Percentiles rank a stretch among this genome's conserved stretches.
Evolutionary conservation across 2,113 vertebrate species (phyloP).

Genomic region (Cyprinodon tularosa): DNA sequence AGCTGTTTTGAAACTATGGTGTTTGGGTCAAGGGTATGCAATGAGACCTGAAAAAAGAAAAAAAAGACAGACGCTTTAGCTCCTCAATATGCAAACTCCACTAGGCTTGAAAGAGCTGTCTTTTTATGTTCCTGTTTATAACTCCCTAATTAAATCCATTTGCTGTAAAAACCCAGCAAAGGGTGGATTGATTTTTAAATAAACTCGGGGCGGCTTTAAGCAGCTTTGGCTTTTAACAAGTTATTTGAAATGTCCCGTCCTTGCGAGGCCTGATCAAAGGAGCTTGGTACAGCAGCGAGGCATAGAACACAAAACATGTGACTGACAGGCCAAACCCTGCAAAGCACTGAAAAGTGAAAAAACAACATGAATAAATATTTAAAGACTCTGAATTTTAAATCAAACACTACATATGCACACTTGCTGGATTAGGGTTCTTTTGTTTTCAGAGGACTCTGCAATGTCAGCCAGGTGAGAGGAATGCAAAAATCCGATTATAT

Average conservation of each 20-base stretch:
- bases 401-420: constrained; percentile 43
- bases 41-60: constrained; percentile 1
- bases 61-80: constrained; percentile 2
- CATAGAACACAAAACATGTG: background rate
- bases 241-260: constrained; percentile 28
- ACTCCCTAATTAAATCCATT: constrained; percentile 43
- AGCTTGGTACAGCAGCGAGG: constrained; percentile 2
- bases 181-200: constrained; percentile 35
- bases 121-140: constrained; percentile 47
- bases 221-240: constrained; percentile 34
- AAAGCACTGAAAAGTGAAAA: background rate
- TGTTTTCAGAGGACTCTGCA: constrained; percentile 6
- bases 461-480: constrained; percentile 4
- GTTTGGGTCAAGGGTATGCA: constrained; percentile 7
- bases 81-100: background rate
- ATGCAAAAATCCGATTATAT: constrained; percentile 15
- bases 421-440: constrained; percentile 13
- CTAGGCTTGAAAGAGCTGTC: constrained; percentile 13
- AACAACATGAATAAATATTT: constrained; percentile 13
- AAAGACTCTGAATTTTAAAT: constrained; percentile 32
- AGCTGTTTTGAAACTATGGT: constrained; percentile 2
- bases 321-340: constrained; percentile 13
- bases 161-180: constrained; percentile 5
- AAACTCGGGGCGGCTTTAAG: constrained; percentile 29
- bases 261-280: constrained; percentile 37